These are phyloP conservation scores for Python bivittatus DNA, from an alignment of 2,113 vertebrate genomes.

Conservation along the genomic window DNA sequence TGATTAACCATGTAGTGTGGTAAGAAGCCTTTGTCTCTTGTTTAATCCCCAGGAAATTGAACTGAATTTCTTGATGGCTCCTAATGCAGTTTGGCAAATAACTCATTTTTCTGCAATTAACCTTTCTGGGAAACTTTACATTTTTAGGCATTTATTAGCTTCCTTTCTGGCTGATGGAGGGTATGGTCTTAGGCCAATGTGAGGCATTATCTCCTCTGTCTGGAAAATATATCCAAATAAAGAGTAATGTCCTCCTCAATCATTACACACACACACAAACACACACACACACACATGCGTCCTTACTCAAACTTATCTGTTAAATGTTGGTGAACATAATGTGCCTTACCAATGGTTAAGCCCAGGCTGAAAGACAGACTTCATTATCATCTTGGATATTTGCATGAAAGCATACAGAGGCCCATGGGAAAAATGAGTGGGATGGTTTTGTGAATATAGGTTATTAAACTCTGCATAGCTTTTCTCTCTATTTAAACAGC, in stretches of 20 bases:
- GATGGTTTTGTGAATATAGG: background rate
- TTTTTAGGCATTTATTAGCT: background rate
- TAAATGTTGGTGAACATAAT: background rate
- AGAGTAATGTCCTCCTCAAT: background rate
- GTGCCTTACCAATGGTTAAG: background rate
- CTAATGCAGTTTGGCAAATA: background rate
- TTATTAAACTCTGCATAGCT: slow-evolving; percentile 37
- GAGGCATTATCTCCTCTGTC: background rate
- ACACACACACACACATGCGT: background rate
- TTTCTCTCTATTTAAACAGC: slow-evolving; percentile 41
- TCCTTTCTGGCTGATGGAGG: background rate
- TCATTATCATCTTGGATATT: background rate
- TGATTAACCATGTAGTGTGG: background rate
- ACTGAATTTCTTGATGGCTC: background rate
- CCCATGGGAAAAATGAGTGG: slow-evolving; percentile 1
- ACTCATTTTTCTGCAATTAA: background rate
- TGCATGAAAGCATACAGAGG: background rate
- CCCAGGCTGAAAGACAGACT: background rate
- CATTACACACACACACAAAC: background rate
- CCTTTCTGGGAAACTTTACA: background rate
- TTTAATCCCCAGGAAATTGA: background rate
- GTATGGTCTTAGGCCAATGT: background rate
- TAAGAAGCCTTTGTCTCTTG: background rate
- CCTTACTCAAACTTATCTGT: background rate
- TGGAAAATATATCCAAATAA: background rate